Percentiles rank a stretch among this genome's conserved stretches.
Evolutionary conservation across 2,113 vertebrate genomes (phyloP).

Genomic region (Cacatua alba): DNA sequence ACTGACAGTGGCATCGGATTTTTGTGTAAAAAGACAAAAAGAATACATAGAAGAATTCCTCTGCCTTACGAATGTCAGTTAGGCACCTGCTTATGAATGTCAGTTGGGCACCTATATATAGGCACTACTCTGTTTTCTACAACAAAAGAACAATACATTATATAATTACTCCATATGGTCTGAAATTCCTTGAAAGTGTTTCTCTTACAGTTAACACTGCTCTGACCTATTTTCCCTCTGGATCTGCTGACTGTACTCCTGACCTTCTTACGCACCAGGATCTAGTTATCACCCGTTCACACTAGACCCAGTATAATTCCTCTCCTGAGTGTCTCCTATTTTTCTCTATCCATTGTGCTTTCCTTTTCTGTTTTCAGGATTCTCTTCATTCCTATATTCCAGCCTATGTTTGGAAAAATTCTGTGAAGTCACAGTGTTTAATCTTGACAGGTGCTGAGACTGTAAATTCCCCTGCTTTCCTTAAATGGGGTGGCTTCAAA

Average conservation of each 20-base stretch:
- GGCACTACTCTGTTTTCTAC: not conserved
- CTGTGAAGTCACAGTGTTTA: not conserved
- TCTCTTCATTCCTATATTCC: not conserved
- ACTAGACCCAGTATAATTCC: not conserved
- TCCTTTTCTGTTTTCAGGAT: not conserved
- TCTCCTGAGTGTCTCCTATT: not conserved
- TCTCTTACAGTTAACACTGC: not conserved
- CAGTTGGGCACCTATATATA: fast-evolving
- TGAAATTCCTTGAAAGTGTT: not conserved
- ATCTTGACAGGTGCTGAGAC: not conserved
- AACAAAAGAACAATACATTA: not conserved
- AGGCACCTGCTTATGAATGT: not conserved
- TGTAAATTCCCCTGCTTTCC: not conserved
- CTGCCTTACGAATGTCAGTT: not conserved
- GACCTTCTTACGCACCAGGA: not conserved
- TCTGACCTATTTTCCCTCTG: not conserved
- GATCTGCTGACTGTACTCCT: not conserved
- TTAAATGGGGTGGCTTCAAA: not conserved
- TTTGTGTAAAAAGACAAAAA: not conserved
- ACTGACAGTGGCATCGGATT: not conserved
- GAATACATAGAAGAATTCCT: not conserved
- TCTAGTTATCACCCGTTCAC: not conserved
- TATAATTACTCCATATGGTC: not conserved
- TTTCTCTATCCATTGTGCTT: not conserved
- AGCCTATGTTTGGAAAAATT: not conserved